A percentile compares a stretch with the other conserved stretches of the same genome.
Conservation (phyloP, 30 jellyfish, hydroid and myxozoan species). For the Catostylus mosaicus region DNA sequence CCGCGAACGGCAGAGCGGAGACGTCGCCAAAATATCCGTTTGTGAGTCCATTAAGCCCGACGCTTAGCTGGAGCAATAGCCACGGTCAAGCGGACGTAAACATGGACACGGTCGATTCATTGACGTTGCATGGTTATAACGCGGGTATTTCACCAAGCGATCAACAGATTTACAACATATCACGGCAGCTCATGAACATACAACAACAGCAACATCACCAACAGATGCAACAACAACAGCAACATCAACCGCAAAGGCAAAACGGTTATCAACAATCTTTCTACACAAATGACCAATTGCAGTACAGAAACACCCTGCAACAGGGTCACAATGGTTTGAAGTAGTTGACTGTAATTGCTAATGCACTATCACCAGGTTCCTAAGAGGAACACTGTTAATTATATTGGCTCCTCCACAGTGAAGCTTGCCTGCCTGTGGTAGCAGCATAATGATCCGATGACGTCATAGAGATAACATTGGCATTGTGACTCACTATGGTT, state of each 20-base stretch:
- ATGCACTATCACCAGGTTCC: neutral
- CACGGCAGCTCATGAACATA: slow-evolving; percentile 45
- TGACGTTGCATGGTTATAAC: slow-evolving; percentile 16
- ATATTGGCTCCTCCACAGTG: too few relatives aligned
- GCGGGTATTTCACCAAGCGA: slow-evolving; percentile 11
- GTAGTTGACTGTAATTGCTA: slow-evolving; percentile 31
- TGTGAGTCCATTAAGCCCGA: slow-evolving; percentile 68
- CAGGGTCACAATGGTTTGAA: slow-evolving; percentile 43
- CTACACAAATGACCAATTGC: slow-evolving; percentile 32
- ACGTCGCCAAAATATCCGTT: slow-evolving; percentile 79
- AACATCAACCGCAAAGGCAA: slow-evolving; percentile 41
- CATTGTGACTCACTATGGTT: too few relatives aligned
- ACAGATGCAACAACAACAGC: slow-evolving; percentile 26
- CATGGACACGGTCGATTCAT: slow-evolving; percentile 48
- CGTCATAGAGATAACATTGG: too few relatives aligned
- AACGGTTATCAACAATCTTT: slow-evolving; percentile 28
- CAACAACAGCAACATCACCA: slow-evolving; percentile 61
- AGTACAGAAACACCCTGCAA: slow-evolving; percentile 33
- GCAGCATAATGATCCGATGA: too few relatives aligned
- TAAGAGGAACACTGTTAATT: neutral
- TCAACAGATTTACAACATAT: slow-evolving; percentile 37
- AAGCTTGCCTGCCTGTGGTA: too few relatives aligned
- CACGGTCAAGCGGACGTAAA: slow-evolving; percentile 31
- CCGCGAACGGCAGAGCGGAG: slow-evolving; percentile 56
- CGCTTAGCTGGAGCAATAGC: slow-evolving; percentile 67